Conservation (phyloP, 2,888 invertebrate species). For the Ophraella communa region DNA sequence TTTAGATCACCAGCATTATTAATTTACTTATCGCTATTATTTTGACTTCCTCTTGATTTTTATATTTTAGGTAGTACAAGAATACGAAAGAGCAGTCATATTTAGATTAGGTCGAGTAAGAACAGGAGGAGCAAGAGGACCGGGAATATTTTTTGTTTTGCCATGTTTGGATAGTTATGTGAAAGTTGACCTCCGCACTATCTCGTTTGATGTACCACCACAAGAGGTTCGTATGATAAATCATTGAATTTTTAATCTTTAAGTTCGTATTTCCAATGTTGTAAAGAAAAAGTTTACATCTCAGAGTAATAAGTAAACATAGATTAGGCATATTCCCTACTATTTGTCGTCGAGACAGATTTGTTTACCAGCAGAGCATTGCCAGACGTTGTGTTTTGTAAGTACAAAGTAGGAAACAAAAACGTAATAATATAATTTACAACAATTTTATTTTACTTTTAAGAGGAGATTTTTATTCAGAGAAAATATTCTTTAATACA, state of each 20-base stretch:
- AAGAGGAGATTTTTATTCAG: too few relatives aligned
- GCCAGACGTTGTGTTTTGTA: too few relatives aligned
- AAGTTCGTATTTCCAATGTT: not conserved
- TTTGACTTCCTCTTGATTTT: not conserved
- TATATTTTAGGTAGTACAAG: slow-evolving; percentile 74
- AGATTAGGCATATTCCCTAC: too few relatives aligned
- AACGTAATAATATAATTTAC: too few relatives aligned
- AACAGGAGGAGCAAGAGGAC: slow-evolving; percentile 79
- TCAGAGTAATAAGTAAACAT: too few relatives aligned
- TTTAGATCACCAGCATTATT: too few relatives aligned
- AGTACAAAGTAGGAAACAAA: too few relatives aligned
- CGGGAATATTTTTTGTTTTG: slow-evolving; percentile 92
- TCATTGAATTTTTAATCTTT: not conserved
- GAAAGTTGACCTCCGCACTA: slow-evolving; percentile 90
- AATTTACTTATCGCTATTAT: slow-evolving; percentile 1
- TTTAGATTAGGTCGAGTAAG: slow-evolving; percentile 83
- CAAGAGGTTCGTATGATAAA: slow-evolving; percentile 77
- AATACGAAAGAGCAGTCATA: slow-evolving; percentile 88
- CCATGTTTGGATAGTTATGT: slow-evolving; percentile 94
- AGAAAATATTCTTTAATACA: too few relatives aligned
- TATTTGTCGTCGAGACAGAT: too few relatives aligned
- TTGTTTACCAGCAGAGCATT: too few relatives aligned
- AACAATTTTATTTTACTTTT: too few relatives aligned
- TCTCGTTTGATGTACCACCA: slow-evolving; percentile 95
- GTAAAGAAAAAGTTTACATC: not conserved